phyloP scores from a whole-genome alignment of 2,797 vertebrate genomes.

The Gymnodraco acuticeps region DNA sequence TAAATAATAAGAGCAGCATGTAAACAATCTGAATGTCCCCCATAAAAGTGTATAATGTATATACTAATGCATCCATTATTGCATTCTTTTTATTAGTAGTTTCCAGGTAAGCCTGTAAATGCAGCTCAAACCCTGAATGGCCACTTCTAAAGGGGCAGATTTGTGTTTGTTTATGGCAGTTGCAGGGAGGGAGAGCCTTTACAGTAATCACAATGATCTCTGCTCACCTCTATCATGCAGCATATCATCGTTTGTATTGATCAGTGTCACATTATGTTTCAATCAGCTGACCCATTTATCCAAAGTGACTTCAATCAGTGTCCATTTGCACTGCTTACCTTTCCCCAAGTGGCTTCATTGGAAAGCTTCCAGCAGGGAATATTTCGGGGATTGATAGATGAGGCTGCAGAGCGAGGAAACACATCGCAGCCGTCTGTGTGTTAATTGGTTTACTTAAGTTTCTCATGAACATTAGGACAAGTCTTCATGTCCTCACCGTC shows the following conservation, averaged over 20 bases:
- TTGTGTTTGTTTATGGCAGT: background rate
- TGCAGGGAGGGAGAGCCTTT: rapidly evolving
- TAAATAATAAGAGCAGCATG: too few relatives aligned
- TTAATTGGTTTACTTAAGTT: constrained; percentile 64
- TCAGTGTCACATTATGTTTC: background rate
- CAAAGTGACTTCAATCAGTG: too few relatives aligned
- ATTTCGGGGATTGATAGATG: constrained; percentile 33
- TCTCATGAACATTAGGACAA: constrained; percentile 22
- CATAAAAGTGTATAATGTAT: too few relatives aligned
- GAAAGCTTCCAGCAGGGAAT: background rate
- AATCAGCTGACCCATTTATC: too few relatives aligned
- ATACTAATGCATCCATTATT: too few relatives aligned
- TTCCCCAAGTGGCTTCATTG: background rate
- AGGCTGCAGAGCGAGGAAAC: constrained; percentile 17
- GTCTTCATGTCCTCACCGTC: constrained; percentile 14
- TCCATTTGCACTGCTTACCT: background rate
- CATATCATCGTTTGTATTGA: background rate
- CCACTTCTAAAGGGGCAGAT: background rate
- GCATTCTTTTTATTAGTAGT: background rate
- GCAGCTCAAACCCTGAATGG: background rate
- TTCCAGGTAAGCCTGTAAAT: background rate
- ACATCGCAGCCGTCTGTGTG: constrained; percentile 15
- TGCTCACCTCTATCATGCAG: background rate
- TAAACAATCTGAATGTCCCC: too few relatives aligned
- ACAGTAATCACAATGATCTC: background rate